Conservation (phyloP, 2,888 invertebrate species). For the Sminthurinus aureus region DNA sequence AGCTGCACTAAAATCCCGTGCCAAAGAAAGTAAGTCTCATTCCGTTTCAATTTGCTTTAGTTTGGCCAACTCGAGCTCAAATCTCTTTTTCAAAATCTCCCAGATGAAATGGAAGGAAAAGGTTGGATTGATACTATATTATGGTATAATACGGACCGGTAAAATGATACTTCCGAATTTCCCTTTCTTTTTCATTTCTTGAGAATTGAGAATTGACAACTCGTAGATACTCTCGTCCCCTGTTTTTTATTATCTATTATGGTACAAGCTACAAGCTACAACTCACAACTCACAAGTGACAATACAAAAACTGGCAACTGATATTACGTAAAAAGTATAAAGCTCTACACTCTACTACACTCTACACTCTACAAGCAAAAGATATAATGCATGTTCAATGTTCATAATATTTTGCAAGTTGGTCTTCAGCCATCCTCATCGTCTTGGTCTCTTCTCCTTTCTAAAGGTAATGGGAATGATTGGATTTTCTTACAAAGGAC, state of each 20-base stretch:
- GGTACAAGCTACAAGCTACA: too few relatives aligned
- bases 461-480: constrained; percentile 45
- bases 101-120: background rate
- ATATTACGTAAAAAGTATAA: too few relatives aligned
- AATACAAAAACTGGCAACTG: too few relatives aligned
- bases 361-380: too few relatives aligned
- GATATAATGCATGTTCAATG: too few relatives aligned
- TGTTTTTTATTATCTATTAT: background rate
- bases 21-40: background rate
- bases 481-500: constrained; percentile 53
- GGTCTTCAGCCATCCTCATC: constrained; percentile 14
- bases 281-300: too few relatives aligned
- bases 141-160: background rate
- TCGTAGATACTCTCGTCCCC: background rate
- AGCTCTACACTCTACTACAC: too few relatives aligned
- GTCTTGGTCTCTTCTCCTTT: constrained; percentile 34
- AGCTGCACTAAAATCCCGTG: too few relatives aligned
- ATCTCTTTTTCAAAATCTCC: too few relatives aligned
- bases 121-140: background rate
- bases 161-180: constrained; percentile 29
- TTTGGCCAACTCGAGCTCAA: constrained; percentile 24
- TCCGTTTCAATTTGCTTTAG: constrained; percentile 41
- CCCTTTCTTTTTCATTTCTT: background rate
- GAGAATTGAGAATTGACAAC: background rate
- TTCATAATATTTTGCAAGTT: background rate